Base-by-base conservation (phyloP, 2,113 vertebrate genomes). In the Phainopepla nitens region DNA sequence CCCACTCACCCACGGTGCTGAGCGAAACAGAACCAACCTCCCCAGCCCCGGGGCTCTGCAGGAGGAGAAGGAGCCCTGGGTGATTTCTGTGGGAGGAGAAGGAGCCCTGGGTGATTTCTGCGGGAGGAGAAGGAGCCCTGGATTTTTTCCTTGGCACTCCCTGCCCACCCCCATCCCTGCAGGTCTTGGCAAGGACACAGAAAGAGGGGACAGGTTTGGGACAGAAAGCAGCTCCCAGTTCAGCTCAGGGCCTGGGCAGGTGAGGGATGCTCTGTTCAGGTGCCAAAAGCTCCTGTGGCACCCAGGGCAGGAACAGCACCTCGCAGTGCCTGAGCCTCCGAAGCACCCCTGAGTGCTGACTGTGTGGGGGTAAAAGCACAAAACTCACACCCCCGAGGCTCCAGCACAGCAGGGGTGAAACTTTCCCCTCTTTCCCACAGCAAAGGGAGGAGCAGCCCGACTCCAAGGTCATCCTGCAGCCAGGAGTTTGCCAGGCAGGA, bases 1-100 rank as follows among this genome's bases (percentile, higher is more conserved):
- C 27, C 61, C 3, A 1, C 53, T n/a, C 11, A 1, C 9, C 13
- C 31, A 5, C 0, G 0, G 11, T 7, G 45, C 69, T 65, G 69
- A 23, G 78, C 2, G 4, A 21, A 58, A 44, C 4, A 4, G n/a
- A 57, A n/a, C 51, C 54, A 28, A 6, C 39, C 25, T 65, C 11
- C 9, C 10, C 24, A 51, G 82, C 73, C 54, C 62, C 1, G 10
- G 42, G 36, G 27, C 12, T 23, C 18, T 47, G 51, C 45, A 33
- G 35, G 15, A 18, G 10, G 22, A 47, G 20, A 42, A 7, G 41
- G 42, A 42, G 15, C 42, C 42, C 42, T 42, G 42, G 14, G 12
- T 39, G 42, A 42, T 42, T 42, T 42, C 42, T 42, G 42, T 13
- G 14, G 42, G 39, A 39, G 39, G 12, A 45, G 15, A n/a, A 33